A percentile compares a stretch with the other conserved stretches of the same genome.
These are phyloP conservation scores for Cuculus canorus DNA, from an alignment of 2,797 vertebrate species.

Conservation along the genomic window DNA sequence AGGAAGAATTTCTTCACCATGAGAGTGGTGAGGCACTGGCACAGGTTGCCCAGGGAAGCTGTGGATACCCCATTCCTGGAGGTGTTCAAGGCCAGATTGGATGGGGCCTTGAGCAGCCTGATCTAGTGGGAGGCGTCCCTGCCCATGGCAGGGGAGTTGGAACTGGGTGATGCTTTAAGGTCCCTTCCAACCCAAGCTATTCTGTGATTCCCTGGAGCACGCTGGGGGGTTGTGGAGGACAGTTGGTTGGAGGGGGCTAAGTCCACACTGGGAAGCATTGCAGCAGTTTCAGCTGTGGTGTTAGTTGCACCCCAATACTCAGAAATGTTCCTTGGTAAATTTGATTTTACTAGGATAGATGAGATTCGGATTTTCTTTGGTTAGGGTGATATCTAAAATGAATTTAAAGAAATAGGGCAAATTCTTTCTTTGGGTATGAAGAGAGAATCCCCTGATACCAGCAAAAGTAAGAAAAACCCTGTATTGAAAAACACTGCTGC, in stretches of 20 bases:
- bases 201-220: background rate
- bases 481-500: background rate
- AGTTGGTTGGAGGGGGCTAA: rapidly evolving
- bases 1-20: too few relatives aligned
- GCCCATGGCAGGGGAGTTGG: too few relatives aligned
- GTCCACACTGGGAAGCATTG: background rate
- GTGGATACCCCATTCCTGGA: too few relatives aligned
- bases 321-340: background rate
- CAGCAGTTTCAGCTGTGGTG: background rate
- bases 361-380: background rate
- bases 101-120: too few relatives aligned
- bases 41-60: too few relatives aligned
- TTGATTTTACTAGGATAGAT: background rate
- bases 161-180: too few relatives aligned
- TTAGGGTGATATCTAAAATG: background rate
- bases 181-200: too few relatives aligned
- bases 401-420: background rate
- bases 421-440: background rate
- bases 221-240: background rate
- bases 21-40: too few relatives aligned
- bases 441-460: background rate
- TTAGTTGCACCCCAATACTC: background rate
- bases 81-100: too few relatives aligned
- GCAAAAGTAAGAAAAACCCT: background rate
- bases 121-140: too few relatives aligned